Evolutionary conservation across 2,113 vertebrate genomes (phyloP).

Genomic region (Haemorhous mexicanus): DNA sequence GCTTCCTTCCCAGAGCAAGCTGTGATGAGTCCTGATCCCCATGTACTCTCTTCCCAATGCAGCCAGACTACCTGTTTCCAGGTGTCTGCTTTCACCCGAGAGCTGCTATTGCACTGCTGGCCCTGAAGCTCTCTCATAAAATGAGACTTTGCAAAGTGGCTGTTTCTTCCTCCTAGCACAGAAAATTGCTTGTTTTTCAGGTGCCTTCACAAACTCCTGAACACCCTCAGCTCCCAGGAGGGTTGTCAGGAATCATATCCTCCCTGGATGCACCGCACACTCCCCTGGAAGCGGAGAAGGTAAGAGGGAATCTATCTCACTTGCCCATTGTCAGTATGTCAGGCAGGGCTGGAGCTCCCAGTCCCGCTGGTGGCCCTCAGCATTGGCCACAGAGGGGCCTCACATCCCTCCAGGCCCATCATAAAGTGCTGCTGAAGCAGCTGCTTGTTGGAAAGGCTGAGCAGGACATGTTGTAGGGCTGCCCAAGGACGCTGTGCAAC

Average conservation of each 20-base stretch:
- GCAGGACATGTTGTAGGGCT: not conserved
- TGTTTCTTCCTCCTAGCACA: not conserved
- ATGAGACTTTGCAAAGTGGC: not conserved
- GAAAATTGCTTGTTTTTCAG: slow-evolving; percentile 15
- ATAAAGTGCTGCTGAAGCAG: not conserved
- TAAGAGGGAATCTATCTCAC: slow-evolving; percentile 22
- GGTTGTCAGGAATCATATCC: not conserved
- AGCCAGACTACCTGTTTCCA: not conserved
- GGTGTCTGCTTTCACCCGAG: not conserved
- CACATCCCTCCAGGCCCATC: rapidly evolving
- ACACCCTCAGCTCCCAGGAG: too few relatives aligned
- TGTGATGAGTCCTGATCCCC: not conserved
- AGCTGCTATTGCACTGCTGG: not conserved
- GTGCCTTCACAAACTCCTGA: not conserved
- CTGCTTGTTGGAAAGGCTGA: rapidly evolving
- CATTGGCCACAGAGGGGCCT: not conserved
- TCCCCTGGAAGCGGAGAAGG: not conserved
- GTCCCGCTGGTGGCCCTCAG: not conserved
- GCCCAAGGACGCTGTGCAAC: rapidly evolving
- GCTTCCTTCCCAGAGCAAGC: not conserved
- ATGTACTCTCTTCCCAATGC: not conserved
- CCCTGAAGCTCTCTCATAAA: not conserved
- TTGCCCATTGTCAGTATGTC: rapidly evolving
- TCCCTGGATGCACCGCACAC: rapidly evolving
- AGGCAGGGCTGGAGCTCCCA: not conserved